A percentile compares a stretch with the other conserved stretches of the same genome.
phyloP scores from a whole-genome alignment of 2,113 vertebrate species.

The Psilopsiagon aymara region DNA sequence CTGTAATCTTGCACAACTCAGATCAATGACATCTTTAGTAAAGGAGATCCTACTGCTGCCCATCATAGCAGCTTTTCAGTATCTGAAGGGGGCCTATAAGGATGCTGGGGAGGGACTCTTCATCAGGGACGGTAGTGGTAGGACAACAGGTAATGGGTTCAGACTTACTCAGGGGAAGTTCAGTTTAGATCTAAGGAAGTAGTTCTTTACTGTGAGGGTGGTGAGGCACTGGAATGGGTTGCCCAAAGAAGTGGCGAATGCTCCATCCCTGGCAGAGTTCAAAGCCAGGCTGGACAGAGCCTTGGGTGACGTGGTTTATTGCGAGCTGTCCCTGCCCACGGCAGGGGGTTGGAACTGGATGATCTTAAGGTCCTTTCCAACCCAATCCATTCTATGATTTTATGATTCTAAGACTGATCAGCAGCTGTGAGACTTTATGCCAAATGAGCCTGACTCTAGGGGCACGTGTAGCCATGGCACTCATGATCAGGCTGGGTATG shows the following conservation, averaged over 20 bases:
- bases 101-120: background rate
- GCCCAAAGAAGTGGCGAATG: background rate
- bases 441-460: background rate
- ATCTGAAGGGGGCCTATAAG: background rate
- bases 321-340: too few species aligned
- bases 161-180: background rate
- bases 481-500: background rate
- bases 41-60: background rate
- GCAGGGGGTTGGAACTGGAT: background rate
- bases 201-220: background rate
- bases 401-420: background rate
- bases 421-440: background rate
- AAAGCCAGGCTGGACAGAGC: background rate
- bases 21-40: background rate
- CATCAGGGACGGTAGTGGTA: background rate
- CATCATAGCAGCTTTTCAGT: background rate
- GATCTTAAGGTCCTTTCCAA: background rate
- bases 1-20: background rate
- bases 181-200: background rate
- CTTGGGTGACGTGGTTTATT: too few species aligned
- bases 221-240: background rate
- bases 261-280: background rate
- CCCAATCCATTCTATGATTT: background rate
- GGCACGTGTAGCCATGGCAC: rapidly evolving
- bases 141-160: background rate